These are phyloP conservation scores for Cyanistes caeruleus DNA, from an alignment of 2,113 vertebrate species.

Conservation along the genomic window DNA sequence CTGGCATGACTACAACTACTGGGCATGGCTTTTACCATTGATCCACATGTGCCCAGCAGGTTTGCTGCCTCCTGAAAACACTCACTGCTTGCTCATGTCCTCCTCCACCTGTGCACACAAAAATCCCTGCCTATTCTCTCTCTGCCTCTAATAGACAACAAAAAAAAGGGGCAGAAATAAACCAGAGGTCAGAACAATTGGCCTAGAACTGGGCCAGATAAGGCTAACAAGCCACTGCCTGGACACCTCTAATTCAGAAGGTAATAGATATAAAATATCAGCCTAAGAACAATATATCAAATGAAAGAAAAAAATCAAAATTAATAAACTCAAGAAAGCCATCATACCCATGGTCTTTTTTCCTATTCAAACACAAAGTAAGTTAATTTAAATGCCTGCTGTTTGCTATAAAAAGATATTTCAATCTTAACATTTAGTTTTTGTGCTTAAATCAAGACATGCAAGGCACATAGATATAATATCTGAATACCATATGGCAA, in stretches of 20 bases:
- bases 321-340: not conserved
- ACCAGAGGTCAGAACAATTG: not conserved
- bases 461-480: not conserved
- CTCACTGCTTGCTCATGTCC: not conserved
- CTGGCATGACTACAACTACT: not conserved
- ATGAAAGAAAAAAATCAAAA: not conserved
- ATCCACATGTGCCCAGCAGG: fast-evolving
- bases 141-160: not conserved
- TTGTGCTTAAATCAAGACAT: not conserved
- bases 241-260: not conserved
- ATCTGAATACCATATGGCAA: not conserved
- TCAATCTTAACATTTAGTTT: not conserved
- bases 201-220: not conserved
- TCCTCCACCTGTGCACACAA: not conserved
- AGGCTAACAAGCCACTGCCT: not conserved
- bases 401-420: not conserved
- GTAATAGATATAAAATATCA: not conserved
- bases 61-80: not conserved
- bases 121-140: not conserved
- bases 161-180: not conserved
- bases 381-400: not conserved
- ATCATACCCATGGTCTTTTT: not conserved
- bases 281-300: not conserved
- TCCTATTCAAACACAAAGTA: not conserved
- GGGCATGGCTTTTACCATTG: not conserved